Evolutionary conservation across 2,888 invertebrate species (phyloP).

Genomic region (Ametastegia equiseti): DNA sequence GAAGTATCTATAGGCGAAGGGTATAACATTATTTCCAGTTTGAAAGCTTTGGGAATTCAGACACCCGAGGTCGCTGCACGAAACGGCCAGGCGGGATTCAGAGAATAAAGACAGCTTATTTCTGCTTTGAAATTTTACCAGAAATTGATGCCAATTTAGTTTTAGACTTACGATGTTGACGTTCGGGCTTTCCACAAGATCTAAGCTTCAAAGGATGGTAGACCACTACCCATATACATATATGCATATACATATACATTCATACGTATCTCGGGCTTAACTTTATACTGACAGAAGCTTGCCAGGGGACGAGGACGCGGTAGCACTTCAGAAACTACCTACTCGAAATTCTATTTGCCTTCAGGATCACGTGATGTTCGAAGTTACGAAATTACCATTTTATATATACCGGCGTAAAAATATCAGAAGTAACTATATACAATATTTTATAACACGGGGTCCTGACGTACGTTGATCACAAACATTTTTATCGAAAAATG

Average conservation of each 20-base stretch:
- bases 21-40: slow-evolving; percentile 46
- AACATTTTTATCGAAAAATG: not conserved
- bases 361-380: not conserved
- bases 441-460: not conserved
- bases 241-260: not conserved
- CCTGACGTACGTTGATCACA: not conserved
- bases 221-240: not conserved
- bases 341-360: slow-evolving; percentile 17
- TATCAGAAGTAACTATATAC: not conserved
- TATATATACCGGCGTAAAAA: slow-evolving; percentile 7
- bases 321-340: not conserved
- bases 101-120: slow-evolving; percentile 44
- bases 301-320: not conserved
- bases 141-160: slow-evolving; percentile 48
- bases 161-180: slow-evolving; percentile 3
- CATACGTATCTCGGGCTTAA: not conserved
- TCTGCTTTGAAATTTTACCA: slow-evolving; percentile 45
- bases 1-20: not conserved
- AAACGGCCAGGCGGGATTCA: slow-evolving; percentile 28
- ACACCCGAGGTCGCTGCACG: slow-evolving; percentile 36
- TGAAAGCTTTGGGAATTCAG: slow-evolving; percentile 48
- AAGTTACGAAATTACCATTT: slow-evolving; percentile 14
- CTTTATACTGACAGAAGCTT: slow-evolving; percentile 11
- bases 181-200: not conserved
- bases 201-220: slow-evolving; percentile 15